These are phyloP conservation scores for Drosophila aldrichi DNA, from an alignment of 2,888 invertebrate genomes.

Conservation along the genomic window DNA sequence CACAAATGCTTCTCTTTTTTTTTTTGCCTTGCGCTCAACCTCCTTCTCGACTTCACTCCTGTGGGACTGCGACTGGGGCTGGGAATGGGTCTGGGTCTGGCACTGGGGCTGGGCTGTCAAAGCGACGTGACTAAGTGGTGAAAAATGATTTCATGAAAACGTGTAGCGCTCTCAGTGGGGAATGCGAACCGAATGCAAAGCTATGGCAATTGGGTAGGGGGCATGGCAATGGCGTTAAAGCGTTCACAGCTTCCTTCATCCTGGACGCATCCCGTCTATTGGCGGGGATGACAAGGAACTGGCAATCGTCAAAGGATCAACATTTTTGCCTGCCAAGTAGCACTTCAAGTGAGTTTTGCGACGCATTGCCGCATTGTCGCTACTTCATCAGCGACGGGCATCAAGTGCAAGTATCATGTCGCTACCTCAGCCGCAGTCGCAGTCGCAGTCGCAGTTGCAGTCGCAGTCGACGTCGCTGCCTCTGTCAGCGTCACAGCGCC, in stretches of 20 bases:
- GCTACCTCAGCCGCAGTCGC: constrained; percentile 19
- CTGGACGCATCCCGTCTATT: constrained; percentile 17
- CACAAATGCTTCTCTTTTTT: constrained; percentile 16
- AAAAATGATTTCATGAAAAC: constrained; percentile 79
- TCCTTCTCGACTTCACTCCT: constrained; percentile 18
- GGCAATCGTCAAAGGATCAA: constrained; percentile 79
- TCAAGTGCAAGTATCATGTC: constrained; percentile 79
- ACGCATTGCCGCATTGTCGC: constrained; percentile 82
- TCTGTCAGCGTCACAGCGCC: constrained; percentile 17
- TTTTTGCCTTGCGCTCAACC: constrained; percentile 26
- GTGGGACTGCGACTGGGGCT: not conserved
- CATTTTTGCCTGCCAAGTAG: constrained; percentile 72
- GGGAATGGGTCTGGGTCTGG: not conserved
- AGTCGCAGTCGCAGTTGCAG: not conserved
- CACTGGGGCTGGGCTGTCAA: constrained; percentile 64
- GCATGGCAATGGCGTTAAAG: constrained; percentile 51
- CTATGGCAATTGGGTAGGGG: constrained; percentile 6
- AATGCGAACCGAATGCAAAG: constrained; percentile 57
- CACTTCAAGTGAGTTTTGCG: constrained; percentile 77
- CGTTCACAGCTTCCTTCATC: constrained; percentile 57
- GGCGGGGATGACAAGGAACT: constrained; percentile 22
- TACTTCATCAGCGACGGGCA: constrained; percentile 80
- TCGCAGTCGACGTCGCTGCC: constrained; percentile 18
- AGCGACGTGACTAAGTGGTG: constrained; percentile 79
- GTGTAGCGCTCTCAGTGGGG: constrained; percentile 71